phyloP scores from a whole-genome alignment of 2,888 invertebrate species.

The Arrhopalites spinosus region DNA sequence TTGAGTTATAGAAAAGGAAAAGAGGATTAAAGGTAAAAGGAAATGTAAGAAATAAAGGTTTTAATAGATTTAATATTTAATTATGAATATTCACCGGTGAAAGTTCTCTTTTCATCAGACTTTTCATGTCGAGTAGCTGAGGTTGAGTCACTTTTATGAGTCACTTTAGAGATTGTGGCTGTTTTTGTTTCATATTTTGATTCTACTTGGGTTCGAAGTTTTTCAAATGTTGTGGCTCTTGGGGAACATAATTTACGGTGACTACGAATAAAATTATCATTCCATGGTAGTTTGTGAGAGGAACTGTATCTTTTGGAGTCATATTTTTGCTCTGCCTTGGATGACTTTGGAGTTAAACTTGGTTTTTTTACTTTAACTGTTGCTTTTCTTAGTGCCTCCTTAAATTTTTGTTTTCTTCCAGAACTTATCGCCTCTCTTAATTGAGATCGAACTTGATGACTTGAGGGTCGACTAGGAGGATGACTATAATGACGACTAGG shows the following conservation, averaged over 20 bases:
- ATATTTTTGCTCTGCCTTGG: constrained; percentile 7
- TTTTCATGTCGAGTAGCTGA: constrained; percentile 2
- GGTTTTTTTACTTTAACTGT: constrained; percentile 19
- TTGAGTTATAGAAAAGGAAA: not conserved
- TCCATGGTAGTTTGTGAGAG: constrained; percentile 29
- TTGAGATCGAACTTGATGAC: not conserved
- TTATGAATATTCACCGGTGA: not conserved
- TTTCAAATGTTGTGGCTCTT: not conserved
- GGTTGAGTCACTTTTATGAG: constrained; percentile 3
- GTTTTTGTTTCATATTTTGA: not conserved
- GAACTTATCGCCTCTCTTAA: not conserved
- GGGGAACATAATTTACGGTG: not conserved
- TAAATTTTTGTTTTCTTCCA: constrained; percentile 8
- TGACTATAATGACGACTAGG: constrained; percentile 21
- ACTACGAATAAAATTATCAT: constrained; percentile 22
- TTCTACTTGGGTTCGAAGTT: not conserved
- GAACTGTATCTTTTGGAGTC: constrained; percentile 16
- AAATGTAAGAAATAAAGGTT: too few relatives aligned
- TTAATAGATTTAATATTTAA: too few relatives aligned
- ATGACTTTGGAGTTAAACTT: not conserved
- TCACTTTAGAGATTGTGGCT: not conserved
- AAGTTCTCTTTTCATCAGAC: constrained; percentile 5
- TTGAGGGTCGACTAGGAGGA: constrained; percentile 6
- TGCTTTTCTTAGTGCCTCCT: constrained; percentile 7
- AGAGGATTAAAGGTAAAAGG: not conserved